Conservation (phyloP, 1,140 invertebrate genomes). For the Papilio machaon region DNA sequence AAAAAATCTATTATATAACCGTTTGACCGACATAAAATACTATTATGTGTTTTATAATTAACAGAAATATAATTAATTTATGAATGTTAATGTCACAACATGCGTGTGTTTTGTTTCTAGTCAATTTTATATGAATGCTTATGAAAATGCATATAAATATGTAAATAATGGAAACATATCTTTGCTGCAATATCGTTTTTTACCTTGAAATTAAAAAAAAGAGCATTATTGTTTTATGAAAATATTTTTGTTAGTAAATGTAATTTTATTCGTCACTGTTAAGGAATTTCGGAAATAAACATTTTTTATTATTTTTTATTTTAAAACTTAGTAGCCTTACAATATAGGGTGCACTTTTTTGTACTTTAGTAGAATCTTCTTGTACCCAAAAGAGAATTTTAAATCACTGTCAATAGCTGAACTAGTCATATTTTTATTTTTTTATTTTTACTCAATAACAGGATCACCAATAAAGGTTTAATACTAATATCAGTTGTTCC, state of each 20-base stretch:
- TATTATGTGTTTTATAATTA: neutral
- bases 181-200: neutral
- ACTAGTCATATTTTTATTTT: no score
- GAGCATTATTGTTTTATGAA: neutral
- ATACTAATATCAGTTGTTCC: neutral
- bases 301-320: neutral
- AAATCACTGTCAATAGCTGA: neutral
- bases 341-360: neutral
- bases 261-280: neutral
- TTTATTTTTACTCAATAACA: no score
- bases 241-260: neutral
- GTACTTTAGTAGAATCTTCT: neutral
- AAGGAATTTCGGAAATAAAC: neutral
- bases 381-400: neutral
- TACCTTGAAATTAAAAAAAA: neutral
- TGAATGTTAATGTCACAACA: neutral
- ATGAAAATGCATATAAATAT: neutral
- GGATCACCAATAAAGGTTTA: neutral
- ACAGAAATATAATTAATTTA: slow-evolving; percentile 4
- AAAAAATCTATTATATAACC: slow-evolving; percentile 10
- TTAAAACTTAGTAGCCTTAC: no score
- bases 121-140: neutral
- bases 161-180: no score
- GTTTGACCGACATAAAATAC: neutral
- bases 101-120: neutral